Evolutionary conservation across 2,797 vertebrate species (phyloP).

Genomic region (Pempheris klunzingeri): DNA sequence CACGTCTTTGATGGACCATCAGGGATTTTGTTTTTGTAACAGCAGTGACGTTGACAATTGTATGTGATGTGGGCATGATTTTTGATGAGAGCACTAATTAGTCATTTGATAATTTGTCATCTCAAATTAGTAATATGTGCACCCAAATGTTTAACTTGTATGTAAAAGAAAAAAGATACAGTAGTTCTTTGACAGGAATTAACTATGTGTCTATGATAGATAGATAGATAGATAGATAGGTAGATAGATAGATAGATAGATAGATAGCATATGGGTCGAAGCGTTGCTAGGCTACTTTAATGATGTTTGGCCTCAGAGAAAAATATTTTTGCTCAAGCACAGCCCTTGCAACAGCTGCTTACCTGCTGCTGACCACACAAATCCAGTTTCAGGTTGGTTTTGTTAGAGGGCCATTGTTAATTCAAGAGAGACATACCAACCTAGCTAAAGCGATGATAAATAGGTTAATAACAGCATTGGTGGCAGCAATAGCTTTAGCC

Average conservation of each 20-base stretch:
- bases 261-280: not conserved
- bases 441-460: conserved; percentile 39
- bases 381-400: conserved; percentile 19
- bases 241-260: too few relatives aligned
- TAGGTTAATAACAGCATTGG: conserved; percentile 50
- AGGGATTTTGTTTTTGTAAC: too few relatives aligned
- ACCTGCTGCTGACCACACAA: conserved; percentile 9
- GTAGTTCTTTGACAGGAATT: too few relatives aligned
- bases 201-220: too few relatives aligned
- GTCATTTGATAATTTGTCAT: too few relatives aligned
- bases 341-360: not conserved
- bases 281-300: not conserved
- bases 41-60: too few relatives aligned
- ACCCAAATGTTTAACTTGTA: too few relatives aligned
- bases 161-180: too few relatives aligned
- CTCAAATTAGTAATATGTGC: too few relatives aligned
- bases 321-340: not conserved
- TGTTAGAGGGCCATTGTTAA: not conserved
- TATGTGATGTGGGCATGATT: too few relatives aligned
- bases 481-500: conserved; percentile 16
- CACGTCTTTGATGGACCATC: not conserved
- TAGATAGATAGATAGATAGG: too few relatives aligned
- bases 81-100: too few relatives aligned
- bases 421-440: conserved; percentile 18
- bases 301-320: not conserved